Evolutionary conservation across 1,140 invertebrate genomes (phyloP), one percentile per base, ranked within the genome.

Genomic region (Oryzaephilus surinamensis): DNA sequence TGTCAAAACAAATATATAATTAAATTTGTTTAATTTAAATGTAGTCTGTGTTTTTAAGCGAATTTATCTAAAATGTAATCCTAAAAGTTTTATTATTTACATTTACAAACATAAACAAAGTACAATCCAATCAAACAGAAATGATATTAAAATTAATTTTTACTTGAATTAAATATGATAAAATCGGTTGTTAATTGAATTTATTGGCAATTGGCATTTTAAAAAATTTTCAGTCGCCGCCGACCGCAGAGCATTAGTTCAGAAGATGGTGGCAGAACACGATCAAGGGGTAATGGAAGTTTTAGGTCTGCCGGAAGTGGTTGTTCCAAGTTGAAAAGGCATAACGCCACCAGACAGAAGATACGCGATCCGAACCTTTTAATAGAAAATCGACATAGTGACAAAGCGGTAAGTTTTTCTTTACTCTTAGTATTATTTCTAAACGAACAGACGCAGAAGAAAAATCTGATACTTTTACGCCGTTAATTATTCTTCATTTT

Each of bases 291-390:
- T 8, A 42, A 43, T 20, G 46, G 46, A 38, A 54, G 51, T 33
- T 51, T 54, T 28, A 37, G 49, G 20, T 46, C 44, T 27, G 43
- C 40, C 26, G 48, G 43, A 41, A 47, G 46, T 33, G 51, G 49
- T 23, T 54, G 46, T 36, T 36, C 46, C 40, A 54, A 54, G 39
- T 29, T 54, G 43, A 54, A 48, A 32, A 27, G 51, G 7, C 46
- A 51, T 20, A 51, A 54, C 39, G 51, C 51, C 11, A 49, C 44
- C 37, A 41, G 51, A 30, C 51, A 54, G 31, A 51, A 51, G 31
- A 47, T 21, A 26, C 31, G 51, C 3, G 48, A 50, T 31, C 23
- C 38, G 5, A 27, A 39, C 18, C 15, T 37, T 28, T 18, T 41
- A 15, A 38, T 44, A 15, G 35, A 37, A 11, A 27, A 27, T 14